A percentile compares a stretch with the other conserved stretches of the same genome.
Evolutionary conservation across 2,113 vertebrate species (phyloP).

Genomic region (Hipposideros armiger): DNA sequence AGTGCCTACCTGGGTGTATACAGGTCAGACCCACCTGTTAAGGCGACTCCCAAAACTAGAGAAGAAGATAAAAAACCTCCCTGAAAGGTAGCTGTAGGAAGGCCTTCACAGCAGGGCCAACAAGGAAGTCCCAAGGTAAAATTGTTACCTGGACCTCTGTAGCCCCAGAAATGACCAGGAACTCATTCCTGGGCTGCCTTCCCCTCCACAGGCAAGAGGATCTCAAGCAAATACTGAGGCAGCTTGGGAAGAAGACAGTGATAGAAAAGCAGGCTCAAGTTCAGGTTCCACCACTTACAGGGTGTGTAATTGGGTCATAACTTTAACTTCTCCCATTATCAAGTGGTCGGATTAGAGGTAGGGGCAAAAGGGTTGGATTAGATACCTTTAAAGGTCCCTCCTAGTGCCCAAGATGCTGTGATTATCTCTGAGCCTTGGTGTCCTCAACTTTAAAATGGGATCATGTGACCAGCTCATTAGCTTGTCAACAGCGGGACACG

Average conservation of each 20-base stretch:
- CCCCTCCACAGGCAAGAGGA: not conserved
- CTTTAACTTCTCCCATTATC: not conserved
- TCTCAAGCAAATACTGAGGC: not conserved
- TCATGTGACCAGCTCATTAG: not conserved
- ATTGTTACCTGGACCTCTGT: not conserved
- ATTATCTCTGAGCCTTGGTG: not conserved
- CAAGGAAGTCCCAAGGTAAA: not conserved
- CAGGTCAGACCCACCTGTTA: not conserved
- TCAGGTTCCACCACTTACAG: not conserved
- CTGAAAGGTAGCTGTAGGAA: not conserved
- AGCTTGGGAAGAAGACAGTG: not conserved
- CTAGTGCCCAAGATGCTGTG: not conserved
- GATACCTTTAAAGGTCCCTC: not conserved
- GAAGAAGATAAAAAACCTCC: not conserved
- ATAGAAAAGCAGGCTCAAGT: not conserved
- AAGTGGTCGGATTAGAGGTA: not conserved
- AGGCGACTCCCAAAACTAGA: not conserved
- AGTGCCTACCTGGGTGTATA: not conserved
- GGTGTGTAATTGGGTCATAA: not conserved
- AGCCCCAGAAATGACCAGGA: not conserved
- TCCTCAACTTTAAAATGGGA: slow-evolving; percentile 1
- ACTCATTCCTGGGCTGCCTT: not conserved
- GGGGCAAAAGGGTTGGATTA: not conserved
- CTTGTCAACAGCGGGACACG: not conserved
- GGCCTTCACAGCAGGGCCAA: not conserved